Percentiles rank a stretch among this genome's conserved stretches.
Evolutionary conservation across 2,113 vertebrate species (phyloP).

Genomic region (Pangasianodon hypophthalmus): DNA sequence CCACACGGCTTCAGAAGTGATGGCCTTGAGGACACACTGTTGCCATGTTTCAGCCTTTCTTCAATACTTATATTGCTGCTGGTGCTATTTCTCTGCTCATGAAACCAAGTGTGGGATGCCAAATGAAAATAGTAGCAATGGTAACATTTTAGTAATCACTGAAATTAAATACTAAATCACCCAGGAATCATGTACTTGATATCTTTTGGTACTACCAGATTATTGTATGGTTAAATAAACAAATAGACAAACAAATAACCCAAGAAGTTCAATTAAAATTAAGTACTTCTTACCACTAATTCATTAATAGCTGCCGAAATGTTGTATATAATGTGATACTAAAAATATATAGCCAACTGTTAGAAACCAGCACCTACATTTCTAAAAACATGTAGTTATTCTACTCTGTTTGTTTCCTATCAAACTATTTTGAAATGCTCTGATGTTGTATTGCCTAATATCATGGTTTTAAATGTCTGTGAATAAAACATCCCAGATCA

Average conservation of each 20-base stretch:
- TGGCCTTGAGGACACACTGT: neutral
- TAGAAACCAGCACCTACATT: neutral
- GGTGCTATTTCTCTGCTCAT: neutral
- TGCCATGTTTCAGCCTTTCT: neutral
- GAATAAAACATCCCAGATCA: conserved; percentile 1
- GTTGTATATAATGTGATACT: neutral
- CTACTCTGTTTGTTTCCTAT: neutral
- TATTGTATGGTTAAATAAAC: neutral
- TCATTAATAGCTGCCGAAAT: neutral
- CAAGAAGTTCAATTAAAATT: neutral
- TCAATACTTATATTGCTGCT: neutral
- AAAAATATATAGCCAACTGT: neutral
- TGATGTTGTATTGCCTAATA: neutral
- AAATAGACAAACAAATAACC: neutral
- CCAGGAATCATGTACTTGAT: neutral
- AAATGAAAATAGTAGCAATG: neutral
- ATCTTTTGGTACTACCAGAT: neutral
- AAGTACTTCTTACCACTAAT: neutral
- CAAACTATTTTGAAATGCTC: neutral
- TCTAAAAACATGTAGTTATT: neutral
- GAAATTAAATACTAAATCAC: neutral
- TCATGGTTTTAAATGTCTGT: conserved; percentile 6
- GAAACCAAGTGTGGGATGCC: neutral
- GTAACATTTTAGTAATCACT: neutral
- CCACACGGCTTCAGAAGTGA: neutral